Evolutionary conservation across 2,888 invertebrate genomes (phyloP).

Genomic region (Aromia moschata): DNA sequence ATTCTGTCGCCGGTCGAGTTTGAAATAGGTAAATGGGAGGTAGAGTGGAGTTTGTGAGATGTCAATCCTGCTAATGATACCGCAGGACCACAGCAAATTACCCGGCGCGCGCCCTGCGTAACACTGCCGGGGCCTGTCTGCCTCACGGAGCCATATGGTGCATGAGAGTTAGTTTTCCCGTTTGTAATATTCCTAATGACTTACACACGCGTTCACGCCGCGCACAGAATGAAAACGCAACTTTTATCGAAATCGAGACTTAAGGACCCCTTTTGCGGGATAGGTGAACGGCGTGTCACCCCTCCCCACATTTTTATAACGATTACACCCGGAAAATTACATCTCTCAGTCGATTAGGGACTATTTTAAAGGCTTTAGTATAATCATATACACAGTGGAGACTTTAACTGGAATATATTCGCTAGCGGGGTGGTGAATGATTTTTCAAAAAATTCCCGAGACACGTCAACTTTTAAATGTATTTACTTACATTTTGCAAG

Average conservation of each 20-base stretch:
- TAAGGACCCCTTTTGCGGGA: constrained; percentile 9
- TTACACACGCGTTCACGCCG: constrained; percentile 61
- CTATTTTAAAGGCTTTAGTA: too few relatives aligned
- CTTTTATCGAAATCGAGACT: constrained; percentile 47
- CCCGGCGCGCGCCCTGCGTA: constrained; percentile 18
- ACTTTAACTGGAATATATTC: too few relatives aligned
- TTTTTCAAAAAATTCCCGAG: too few relatives aligned
- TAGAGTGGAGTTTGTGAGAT: constrained; percentile 57
- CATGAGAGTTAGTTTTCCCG: constrained; percentile 64
- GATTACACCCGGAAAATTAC: too few relatives aligned
- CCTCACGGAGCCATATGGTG: constrained; percentile 62
- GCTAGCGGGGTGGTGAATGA: too few relatives aligned
- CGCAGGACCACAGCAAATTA: constrained; percentile 57
- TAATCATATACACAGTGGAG: too few relatives aligned
- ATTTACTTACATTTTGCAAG: too few relatives aligned
- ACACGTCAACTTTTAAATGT: too few relatives aligned
- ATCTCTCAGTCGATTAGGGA: too few relatives aligned
- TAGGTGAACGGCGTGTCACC: too few relatives aligned
- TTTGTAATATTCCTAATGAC: constrained; percentile 66
- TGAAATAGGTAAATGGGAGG: constrained; percentile 56
- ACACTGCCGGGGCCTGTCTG: constrained; percentile 35
- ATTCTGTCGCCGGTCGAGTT: constrained; percentile 35
- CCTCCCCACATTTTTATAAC: too few relatives aligned
- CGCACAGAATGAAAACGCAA: constrained; percentile 62
- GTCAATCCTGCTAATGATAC: constrained; percentile 59